Conservation (phyloP, 2,113 vertebrate species). For the Engraulis encrasicolus region DNA sequence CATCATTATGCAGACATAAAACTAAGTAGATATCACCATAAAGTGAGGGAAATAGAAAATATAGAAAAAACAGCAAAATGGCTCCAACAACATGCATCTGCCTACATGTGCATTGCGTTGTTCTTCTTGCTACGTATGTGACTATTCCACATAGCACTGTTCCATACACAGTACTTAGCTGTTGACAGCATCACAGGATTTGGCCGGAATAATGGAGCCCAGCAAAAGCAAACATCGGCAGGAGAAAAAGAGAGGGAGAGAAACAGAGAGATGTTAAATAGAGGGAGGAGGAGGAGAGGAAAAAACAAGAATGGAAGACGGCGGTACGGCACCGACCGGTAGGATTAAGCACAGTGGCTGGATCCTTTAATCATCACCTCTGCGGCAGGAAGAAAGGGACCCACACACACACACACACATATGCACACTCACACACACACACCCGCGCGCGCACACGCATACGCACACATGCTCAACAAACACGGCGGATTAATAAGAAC, state of each 20-base stretch:
- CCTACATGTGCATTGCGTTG: too few species aligned
- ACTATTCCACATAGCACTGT: too few species aligned
- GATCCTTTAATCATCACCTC: constrained; percentile 34
- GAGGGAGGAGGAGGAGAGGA: too few species aligned
- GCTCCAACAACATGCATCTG: too few species aligned
- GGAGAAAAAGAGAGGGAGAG: too few species aligned
- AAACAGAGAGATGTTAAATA: too few species aligned
- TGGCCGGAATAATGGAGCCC: not conserved
- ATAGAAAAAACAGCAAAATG: too few species aligned
- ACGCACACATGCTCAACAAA: not conserved
- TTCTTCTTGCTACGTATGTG: too few species aligned
- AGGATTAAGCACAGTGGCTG: constrained; percentile 32
- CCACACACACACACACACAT: constrained; percentile 6
- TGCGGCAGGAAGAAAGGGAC: not conserved
- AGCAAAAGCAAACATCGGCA: not conserved
- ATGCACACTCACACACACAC: not conserved
- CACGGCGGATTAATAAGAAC: constrained; percentile 17
- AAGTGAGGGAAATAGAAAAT: too few species aligned
- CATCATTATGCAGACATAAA: too few species aligned
- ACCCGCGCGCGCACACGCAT: too few species aligned
- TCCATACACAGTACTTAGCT: not conserved
- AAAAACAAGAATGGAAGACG: not conserved
- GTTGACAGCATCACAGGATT: not conserved
- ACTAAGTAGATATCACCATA: too few species aligned
- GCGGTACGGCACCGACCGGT: constrained; percentile 9